A percentile compares a stretch with the other conserved stretches of the same genome.
phyloP scores from a whole-genome alignment of 2,113 vertebrate genomes.

The Piaya cayana region DNA sequence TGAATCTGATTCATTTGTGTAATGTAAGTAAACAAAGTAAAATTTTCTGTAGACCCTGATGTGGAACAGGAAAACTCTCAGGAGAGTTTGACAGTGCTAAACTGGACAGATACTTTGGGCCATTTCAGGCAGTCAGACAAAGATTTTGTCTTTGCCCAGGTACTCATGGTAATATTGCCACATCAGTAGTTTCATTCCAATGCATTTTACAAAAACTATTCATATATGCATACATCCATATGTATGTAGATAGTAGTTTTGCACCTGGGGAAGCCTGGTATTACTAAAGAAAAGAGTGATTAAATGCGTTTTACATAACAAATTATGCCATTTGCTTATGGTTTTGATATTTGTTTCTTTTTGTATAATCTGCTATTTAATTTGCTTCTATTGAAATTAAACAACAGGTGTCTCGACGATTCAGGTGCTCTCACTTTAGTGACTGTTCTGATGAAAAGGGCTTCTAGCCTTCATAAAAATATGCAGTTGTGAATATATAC shows the following conservation, averaged over 20 bases:
- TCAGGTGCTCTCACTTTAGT: background rate
- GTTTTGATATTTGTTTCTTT: background rate
- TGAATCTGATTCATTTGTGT: background rate
- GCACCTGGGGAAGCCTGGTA: background rate
- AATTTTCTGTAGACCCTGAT: background rate
- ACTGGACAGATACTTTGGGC: background rate
- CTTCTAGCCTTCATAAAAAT: background rate
- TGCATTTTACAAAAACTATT: background rate
- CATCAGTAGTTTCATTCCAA: background rate
- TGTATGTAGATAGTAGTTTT: background rate
- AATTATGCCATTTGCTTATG: background rate
- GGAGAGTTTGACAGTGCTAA: fast-evolving
- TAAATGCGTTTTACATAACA: background rate
- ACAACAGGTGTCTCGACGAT: background rate
- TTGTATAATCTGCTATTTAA: background rate
- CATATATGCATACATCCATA: fast-evolving
- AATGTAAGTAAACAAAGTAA: background rate
- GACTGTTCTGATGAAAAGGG: background rate
- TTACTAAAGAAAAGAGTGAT: background rate
- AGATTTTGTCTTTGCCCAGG: background rate
- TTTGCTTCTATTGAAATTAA: background rate
- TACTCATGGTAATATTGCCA: background rate
- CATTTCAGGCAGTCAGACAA: background rate
- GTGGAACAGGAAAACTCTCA: background rate
- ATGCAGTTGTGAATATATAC: background rate